phyloP scores from a whole-genome alignment of 1,140 invertebrate genomes.

The Polyergus mexicanus region DNA sequence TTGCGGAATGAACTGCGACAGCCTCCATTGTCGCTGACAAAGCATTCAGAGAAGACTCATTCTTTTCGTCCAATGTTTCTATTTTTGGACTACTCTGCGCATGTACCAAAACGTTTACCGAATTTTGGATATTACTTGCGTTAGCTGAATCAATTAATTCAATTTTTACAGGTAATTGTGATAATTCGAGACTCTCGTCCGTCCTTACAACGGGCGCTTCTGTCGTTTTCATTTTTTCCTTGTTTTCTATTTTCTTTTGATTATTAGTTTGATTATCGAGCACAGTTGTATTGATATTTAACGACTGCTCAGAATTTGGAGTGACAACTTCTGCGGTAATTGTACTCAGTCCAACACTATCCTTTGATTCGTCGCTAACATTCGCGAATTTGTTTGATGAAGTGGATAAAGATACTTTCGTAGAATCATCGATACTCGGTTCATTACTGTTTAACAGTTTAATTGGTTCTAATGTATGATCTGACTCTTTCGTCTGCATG shows the following conservation, averaged over 20 bases:
- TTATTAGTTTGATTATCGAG: background rate
- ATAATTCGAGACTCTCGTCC: background rate
- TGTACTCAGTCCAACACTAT: background rate
- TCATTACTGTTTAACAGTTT: background rate
- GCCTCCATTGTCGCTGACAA: background rate
- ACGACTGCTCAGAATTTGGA: background rate
- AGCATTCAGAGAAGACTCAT: background rate
- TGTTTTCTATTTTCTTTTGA: slow-evolving; percentile 14
- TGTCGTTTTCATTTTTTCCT: slow-evolving; percentile 15
- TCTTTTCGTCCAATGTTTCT: background rate
- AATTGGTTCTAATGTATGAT: background rate
- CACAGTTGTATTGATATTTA: background rate
- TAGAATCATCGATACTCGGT: background rate
- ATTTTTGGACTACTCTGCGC: background rate
- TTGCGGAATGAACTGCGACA: background rate
- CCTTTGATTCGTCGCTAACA: background rate
- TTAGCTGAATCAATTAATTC: background rate
- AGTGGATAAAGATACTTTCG: background rate
- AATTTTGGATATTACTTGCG: background rate
- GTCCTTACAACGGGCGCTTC: slow-evolving; percentile 21
- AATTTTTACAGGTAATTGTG: slow-evolving; percentile 9
- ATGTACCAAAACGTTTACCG: background rate
- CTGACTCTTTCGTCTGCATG: slow-evolving; percentile 3
- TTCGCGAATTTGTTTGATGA: background rate
- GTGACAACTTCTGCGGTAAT: background rate